Base-by-base conservation (phyloP, 1,140 invertebrate species). In the Bombus sylvicola region DNA sequence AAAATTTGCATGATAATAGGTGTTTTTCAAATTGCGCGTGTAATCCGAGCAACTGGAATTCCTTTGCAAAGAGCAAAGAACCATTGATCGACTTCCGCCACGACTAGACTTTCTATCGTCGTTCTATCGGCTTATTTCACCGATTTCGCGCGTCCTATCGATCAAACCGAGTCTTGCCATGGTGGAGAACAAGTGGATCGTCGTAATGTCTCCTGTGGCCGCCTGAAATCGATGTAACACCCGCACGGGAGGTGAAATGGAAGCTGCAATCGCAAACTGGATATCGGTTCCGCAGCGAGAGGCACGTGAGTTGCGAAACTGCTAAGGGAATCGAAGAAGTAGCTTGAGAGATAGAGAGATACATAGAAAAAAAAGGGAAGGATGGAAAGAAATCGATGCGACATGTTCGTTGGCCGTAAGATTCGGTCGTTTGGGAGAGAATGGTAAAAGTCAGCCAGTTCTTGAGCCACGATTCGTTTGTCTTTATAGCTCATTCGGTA, bases 371-470 rank as follows among this genome's bases (percentile, higher is more conserved):
- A n/a, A 34, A 22, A 47, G 4, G 34, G 3, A 37, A 41, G 25
- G 28, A 47, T 18, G 66, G 66, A 34, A 68, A 18, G 8, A 74
- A 68, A 88, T 89, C 83, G 87, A 72, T 88, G 31, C 53, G 47
- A 88, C 87, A 62, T n/a, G 59, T 71, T 59, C 37, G 13, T 39
- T n/a, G 39, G 68, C 75, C 75, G 71, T 89, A 86, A 83, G 64
- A 62, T n/a, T 62, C 57, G 31, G 47, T 66, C 76, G 66, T 64
- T 73, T 39, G 37, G 82, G 80, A 87, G 88, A 47, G 64, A 78
- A 86, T 81, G 72, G 80, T 89, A 89, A 89, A 89, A 89, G 75
- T 89, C 79, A 76, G n/a, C 62, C 28, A n/a, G 41, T 41, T 34
- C 64, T 66, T 34, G 37, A 22, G 31, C 25, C 34, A 68, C 66